These are phyloP conservation scores for Palloptera scutellata DNA, from an alignment of 2,888 invertebrate species.

Conservation along the genomic window DNA sequence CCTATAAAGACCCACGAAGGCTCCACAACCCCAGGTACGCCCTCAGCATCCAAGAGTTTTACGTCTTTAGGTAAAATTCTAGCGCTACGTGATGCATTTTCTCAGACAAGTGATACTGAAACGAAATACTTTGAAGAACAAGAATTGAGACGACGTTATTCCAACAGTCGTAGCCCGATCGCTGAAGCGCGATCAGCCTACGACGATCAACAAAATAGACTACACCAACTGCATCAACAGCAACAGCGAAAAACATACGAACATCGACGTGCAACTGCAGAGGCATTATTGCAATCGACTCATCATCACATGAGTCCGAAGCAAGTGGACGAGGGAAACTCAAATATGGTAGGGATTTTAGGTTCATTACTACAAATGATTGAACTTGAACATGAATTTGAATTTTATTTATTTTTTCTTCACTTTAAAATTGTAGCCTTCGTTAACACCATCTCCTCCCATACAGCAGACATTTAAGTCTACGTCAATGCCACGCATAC, in stretches of 20 bases:
- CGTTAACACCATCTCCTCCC: conserved; percentile 42
- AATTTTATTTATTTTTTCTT: neutral
- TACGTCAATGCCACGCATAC: conserved; percentile 56
- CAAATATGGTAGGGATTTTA: conserved; percentile 54
- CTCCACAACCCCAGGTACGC: neutral
- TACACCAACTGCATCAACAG: conserved; percentile 37
- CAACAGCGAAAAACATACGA: conserved; percentile 48
- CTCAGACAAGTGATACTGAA: conserved; percentile 62
- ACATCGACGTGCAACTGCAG: conserved; percentile 56
- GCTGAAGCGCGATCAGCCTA: conserved; percentile 35
- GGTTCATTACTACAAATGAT: neutral
- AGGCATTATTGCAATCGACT: conserved; percentile 46
- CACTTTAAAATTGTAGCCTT: conserved; percentile 36
- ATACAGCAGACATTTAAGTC: conserved; percentile 54
- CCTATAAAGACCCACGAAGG: no score
- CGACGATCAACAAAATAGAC: conserved; percentile 13
- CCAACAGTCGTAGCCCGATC: conserved; percentile 45
- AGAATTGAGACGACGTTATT: conserved; percentile 38
- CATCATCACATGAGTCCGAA: conserved; percentile 36
- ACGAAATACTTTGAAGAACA: conserved; percentile 45
- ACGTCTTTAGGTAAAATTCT: conserved; percentile 47
- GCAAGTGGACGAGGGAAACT: conserved; percentile 60
- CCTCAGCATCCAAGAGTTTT: conserved; percentile 46
- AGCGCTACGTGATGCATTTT: conserved; percentile 60
- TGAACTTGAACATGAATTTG: neutral